Evolutionary conservation across 2,797 vertebrate genomes (phyloP), one percentile per base, ranked within the genome.

Genomic region (Muscicapa comitata): DNA sequence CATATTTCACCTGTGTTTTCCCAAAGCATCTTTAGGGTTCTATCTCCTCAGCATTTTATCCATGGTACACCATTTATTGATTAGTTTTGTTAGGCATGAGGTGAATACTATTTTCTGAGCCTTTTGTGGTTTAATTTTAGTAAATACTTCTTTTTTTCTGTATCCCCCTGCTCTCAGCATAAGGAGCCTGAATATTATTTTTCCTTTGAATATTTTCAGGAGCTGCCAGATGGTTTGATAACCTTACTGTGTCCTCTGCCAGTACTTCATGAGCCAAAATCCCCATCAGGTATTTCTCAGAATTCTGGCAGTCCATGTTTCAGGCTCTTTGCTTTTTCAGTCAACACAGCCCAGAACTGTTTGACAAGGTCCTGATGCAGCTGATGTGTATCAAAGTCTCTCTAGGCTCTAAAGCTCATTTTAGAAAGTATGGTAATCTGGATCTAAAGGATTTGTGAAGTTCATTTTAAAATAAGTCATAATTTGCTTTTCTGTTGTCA

Each of bases 191-290:
- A 15, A 48, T 66, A 31, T 7, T 5, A 1, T 33, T 11, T 79
- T 16, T 62, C 18, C 14, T 71, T 51, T 9, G 40, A 74, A 33
- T 51, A 31, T 75, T 87, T 81, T 63, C 2, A 12, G 68, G 65
- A 71, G 8, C 63, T 88, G 31, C 61, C 86, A 95, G 86, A 47
- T 73, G 53, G 72, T 63, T 62, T 55, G 40, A 48, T 90, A 71
- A 80, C 75, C 78, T 93, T 95, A 65, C 25, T 48, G 7, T 80
- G 79, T 89, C 77, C 77, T 89, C 53, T 45, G 29, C 83, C 50
- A 47, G 25, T 59, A 9, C 4, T 90, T 29, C 13, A 15, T 38
- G 35, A 87, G 63, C 74, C 67, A 68, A 78, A 81, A 67, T 67
- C 20, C 21, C 42, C 10, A n/a, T 57, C 17, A 40, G 35, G 43